A percentile compares a stretch with the other conserved stretches of the same genome.
Evolutionary conservation across 2,888 invertebrate species (phyloP).

Genomic region (Ectemnius lituratus): DNA sequence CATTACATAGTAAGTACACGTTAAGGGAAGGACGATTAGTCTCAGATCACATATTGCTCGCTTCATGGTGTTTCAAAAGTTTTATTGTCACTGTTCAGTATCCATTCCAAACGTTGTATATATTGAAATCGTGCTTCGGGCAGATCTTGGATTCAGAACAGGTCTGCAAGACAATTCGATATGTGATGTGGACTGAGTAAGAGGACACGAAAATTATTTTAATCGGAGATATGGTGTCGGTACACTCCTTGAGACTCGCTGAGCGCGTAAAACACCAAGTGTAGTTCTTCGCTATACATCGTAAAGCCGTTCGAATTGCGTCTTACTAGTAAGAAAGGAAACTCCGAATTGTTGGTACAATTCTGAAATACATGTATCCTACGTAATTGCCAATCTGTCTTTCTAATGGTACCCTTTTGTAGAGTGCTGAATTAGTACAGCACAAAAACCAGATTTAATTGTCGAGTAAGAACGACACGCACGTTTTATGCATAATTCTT

Average conservation of each 20-base stretch:
- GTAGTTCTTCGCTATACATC: slow-evolving; percentile 33
- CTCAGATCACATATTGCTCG: slow-evolving; percentile 44
- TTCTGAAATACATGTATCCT: slow-evolving; percentile 53
- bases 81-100: slow-evolving; percentile 26
- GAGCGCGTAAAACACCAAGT: slow-evolving; percentile 14
- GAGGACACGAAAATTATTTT: slow-evolving; percentile 11
- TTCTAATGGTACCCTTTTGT: slow-evolving; percentile 28
- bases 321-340: slow-evolving; percentile 17
- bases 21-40: slow-evolving; percentile 21
- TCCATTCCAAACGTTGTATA: slow-evolving; percentile 44
- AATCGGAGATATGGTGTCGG: background rate
- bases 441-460: background rate
- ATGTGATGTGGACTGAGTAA: slow-evolving; percentile 9
- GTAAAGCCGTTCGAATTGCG: slow-evolving; percentile 25
- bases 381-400: slow-evolving; percentile 32
- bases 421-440: background rate
- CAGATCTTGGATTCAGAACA: slow-evolving; percentile 21
- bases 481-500: background rate
- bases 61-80: slow-evolving; percentile 28
- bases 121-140: slow-evolving; percentile 43
- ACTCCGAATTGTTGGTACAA: slow-evolving; percentile 46
- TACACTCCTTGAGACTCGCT: slow-evolving; percentile 1
- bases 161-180: slow-evolving; percentile 19
- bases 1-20: slow-evolving; percentile 30
- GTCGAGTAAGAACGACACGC: background rate